Conservation (phyloP, 2,797 vertebrate genomes). For the Glyptemys insculpta region DNA sequence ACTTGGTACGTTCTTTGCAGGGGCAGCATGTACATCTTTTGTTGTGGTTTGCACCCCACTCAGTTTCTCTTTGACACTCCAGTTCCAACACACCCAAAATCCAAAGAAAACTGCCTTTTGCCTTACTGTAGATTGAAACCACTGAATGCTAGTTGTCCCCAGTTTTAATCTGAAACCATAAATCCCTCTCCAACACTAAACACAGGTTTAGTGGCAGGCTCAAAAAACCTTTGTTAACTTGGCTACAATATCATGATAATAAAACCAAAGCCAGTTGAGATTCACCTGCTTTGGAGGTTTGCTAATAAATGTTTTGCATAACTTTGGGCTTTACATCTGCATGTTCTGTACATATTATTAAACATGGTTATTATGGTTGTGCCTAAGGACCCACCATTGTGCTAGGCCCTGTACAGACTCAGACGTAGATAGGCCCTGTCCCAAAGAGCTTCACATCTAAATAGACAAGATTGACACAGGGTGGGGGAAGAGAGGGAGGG, state of each 20-base stretch:
- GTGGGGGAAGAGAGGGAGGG: not conserved
- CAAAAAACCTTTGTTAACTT: not conserved
- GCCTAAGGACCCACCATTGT: not conserved
- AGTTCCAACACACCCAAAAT: not conserved
- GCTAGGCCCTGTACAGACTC: not conserved
- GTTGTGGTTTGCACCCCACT: constrained; percentile 10
- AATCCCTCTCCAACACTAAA: not conserved
- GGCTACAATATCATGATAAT: not conserved
- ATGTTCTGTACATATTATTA: not conserved
- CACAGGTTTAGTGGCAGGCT: not conserved
- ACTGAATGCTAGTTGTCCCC: not conserved
- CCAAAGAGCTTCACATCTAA: not conserved
- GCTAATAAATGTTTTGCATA: not conserved
- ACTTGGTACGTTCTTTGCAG: not conserved
- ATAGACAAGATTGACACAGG: not conserved
- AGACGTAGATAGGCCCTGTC: not conserved
- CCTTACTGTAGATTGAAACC: not conserved
- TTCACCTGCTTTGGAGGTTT: not conserved
- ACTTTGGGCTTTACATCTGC: not conserved
- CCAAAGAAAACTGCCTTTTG: not conserved
- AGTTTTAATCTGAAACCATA: not conserved
- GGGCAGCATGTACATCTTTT: not conserved
- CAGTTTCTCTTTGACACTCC: constrained; percentile 1
- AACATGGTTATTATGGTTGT: not conserved
- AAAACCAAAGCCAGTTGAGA: not conserved